These are phyloP conservation scores for Nomada fabriciana DNA, from an alignment of 2,888 invertebrate genomes.

Conservation along the genomic window DNA sequence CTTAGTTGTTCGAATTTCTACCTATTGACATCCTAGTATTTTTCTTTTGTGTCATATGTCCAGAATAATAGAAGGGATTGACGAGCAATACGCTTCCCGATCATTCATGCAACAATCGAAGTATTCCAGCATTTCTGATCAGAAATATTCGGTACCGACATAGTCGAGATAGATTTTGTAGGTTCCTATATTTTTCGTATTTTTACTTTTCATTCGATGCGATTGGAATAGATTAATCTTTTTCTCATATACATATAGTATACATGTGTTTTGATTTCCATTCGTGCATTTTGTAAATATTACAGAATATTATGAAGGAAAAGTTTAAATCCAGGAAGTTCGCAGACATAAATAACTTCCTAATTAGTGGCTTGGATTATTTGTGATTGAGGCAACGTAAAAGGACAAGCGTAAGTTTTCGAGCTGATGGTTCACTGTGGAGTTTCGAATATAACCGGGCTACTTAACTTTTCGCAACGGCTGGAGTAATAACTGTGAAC, in stretches of 20 bases:
- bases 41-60: not conserved
- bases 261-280: not conserved
- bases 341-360: slow-evolving; percentile 14
- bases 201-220: too few relatives aligned
- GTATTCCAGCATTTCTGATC: not conserved
- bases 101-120: slow-evolving; percentile 10
- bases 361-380: slow-evolving; percentile 21
- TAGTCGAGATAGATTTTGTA: slow-evolving; percentile 19
- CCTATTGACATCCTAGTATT: not conserved
- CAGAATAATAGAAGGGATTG: not conserved
- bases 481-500: slow-evolving; percentile 1
- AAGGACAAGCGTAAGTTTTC: slow-evolving; percentile 22
- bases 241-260: not conserved
- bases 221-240: not conserved
- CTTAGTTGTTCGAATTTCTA: not conserved
- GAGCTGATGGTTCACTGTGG: slow-evolving; percentile 12
- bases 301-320: slow-evolving; percentile 4
- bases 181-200: not conserved
- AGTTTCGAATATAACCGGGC: slow-evolving; percentile 15
- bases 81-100: slow-evolving; percentile 1
- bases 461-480: slow-evolving; percentile 19
- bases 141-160: slow-evolving; percentile 32
- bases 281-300: not conserved
- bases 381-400: slow-evolving; percentile 2
- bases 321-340: slow-evolving; percentile 5